Conservation (phyloP, 2,113 vertebrate species). For the Laterallus jamaicensis region DNA sequence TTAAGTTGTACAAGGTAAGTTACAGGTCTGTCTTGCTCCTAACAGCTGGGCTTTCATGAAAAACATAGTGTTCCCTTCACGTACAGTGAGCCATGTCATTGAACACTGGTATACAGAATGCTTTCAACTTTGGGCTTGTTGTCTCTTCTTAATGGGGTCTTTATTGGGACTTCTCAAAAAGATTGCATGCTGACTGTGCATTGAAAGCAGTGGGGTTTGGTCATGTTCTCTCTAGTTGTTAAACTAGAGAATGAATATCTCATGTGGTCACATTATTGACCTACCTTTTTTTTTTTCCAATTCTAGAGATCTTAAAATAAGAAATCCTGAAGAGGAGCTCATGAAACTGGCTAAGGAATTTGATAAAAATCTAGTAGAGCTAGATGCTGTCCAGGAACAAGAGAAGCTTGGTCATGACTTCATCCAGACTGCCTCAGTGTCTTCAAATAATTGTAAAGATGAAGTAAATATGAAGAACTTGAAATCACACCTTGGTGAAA, state of each 20-base stretch:
- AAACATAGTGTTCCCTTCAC: not conserved
- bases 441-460: slow-evolving; percentile 10
- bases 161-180: not conserved
- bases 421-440: slow-evolving; percentile 30
- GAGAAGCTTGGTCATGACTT: slow-evolving; percentile 47
- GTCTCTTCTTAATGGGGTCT: not conserved
- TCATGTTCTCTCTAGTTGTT: not conserved
- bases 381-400: slow-evolving; percentile 77
- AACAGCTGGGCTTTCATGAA: not conserved
- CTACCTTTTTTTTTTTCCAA: not conserved
- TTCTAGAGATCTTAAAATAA: slow-evolving; percentile 69
- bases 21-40: not conserved
- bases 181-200: not conserved
- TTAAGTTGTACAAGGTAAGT: slow-evolving; percentile 78
- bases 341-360: slow-evolving; percentile 90
- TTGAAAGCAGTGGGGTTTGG: not conserved
- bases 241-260: not conserved
- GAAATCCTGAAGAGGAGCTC: slow-evolving; percentile 86
- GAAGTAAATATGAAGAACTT: not conserved
- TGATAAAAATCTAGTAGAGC: slow-evolving; percentile 87
- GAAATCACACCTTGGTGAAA: not conserved
- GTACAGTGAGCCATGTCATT: not conserved
- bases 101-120: not conserved
- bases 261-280: not conserved
- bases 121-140: not conserved